Base-by-base conservation (phyloP, 2,797 vertebrate species). In the Zalophus californianus region DNA sequence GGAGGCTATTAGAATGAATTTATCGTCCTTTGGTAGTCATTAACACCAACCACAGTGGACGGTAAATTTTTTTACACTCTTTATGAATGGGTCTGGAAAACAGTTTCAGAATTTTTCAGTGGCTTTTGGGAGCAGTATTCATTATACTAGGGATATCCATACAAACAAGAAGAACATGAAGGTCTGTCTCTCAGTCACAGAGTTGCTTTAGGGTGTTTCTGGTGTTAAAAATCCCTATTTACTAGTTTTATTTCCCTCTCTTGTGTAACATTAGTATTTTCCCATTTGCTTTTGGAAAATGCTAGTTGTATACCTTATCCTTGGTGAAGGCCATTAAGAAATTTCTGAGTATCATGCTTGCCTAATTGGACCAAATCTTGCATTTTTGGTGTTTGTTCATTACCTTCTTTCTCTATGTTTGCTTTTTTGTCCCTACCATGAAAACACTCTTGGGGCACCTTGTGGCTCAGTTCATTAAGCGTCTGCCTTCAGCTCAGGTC, bases 81-180 rank as follows among this genome's bases (percentile, higher is more conserved):
- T 96, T 97, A 93, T 95, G 97, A 98, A 92, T 97, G 95, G 94
- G 41, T 82, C 90, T 95, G 68, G 94, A 66, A 96, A 91, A 88
- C 38, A 88, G 79, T 97, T 96, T 96, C 21, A 41, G 95, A 86
- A 87, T 96, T 96, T 97, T 97, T 91, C 92, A 90, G 96, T 97
- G 97, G 86, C 96, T 97, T 97, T 95, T 94, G 79, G 84, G 91
- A 95, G 44, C 44, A 70, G 79, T 97, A 92, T 90, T 95, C 90
- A 58, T 88, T 94, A 58, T 87, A 54, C 82, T 6, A 60, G 73
- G 83, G 95, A 82, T 80, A 84, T 58, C 50, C 52, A 95, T 84
- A 68, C 25, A 90, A 89, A 92, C 82, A 62, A 12, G 25, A 79
- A 86, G 50, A 80, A 20, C 86, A 73, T 50, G 87, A 92, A 84